Base-by-base conservation (phyloP, 2,888 invertebrate genomes). In the Caenorhabditis virilis region DNA sequence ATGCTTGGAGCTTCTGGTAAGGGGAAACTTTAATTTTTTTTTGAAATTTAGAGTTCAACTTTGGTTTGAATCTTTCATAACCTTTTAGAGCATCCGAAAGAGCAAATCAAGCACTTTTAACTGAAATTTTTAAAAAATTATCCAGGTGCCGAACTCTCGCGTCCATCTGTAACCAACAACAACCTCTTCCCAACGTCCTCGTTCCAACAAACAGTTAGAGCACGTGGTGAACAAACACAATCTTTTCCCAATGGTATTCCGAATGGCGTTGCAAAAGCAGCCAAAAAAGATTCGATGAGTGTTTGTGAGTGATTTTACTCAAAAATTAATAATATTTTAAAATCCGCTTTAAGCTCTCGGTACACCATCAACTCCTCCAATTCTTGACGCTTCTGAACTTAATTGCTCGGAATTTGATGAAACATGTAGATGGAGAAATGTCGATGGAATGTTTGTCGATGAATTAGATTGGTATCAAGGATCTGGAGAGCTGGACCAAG, bases 391-490 rank as follows among this genome's bases (percentile, higher is more conserved):
- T 0, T 38, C 48, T 16, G 69, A 77, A 33, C 52, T 77, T 39
- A 64, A 58, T 54, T 81, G 81, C 45, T 68, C 60, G n/a, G 78
- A 81, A 41, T 81, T 81, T 49, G 77, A 79, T 50, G 77, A 64
- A 3, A 56, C 55, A 16, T 81, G 81, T 53, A 55, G 77, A 39
- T 81, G 81, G 81, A 69, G 76, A 23, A 81, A 81, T 52, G 73
- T 81, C 57, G 81, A 81, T 35, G 81, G 81, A 20, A 49, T 79
- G 41, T 70, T 78, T 41, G 71, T 81, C 3, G 81, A 81, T 52
- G 81, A 82, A 43, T 50, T 81, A 42, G 80, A 82, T 53, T 81
- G 81, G 81, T 76, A 73, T 49, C 74, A 79, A 62, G 81, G 81
- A 25, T 65, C 70, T 7, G 81, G 81, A 7, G 70, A 75, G 48